A percentile compares a stretch with the other conserved stretches of the same genome.
Conservation (phyloP, 2,888 invertebrate genomes). For the Andrena camellia region DNA sequence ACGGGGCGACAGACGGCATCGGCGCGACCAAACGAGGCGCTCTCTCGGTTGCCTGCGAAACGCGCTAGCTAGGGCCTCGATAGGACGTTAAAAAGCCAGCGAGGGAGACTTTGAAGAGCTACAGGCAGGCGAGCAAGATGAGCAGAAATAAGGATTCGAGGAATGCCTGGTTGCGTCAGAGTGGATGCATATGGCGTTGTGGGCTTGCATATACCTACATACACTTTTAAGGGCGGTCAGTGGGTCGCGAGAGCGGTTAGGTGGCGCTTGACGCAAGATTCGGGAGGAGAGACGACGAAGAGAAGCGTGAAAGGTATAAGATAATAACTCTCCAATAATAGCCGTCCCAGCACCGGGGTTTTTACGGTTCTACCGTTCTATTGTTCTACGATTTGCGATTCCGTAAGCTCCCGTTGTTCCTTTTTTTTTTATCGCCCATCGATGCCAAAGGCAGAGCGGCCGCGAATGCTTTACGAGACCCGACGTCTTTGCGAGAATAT, state of each 20-base stretch:
- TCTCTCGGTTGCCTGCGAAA: background rate
- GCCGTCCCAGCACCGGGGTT: too few species aligned
- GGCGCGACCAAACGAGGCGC: background rate
- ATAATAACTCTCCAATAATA: too few species aligned
- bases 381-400: background rate
- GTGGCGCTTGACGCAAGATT: too few species aligned
- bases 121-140: background rate
- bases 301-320: too few species aligned
- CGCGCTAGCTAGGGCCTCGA: background rate
- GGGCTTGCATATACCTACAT: too few species aligned
- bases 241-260: too few species aligned
- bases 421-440: background rate
- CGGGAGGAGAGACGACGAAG: too few species aligned
- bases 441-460: background rate
- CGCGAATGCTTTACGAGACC: constrained; percentile 7
- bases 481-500: background rate
- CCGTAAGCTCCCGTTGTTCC: background rate
- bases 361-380: too few species aligned
- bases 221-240: too few species aligned
- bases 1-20: constrained; percentile 7
- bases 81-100: background rate
- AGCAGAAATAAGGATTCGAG: constrained; percentile 6
- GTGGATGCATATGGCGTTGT: too few species aligned
- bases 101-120: background rate
- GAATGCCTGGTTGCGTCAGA: background rate